These are phyloP conservation scores for Prionailurus viverrinus DNA, from an alignment of 2,113 vertebrate genomes.

Conservation along the genomic window DNA sequence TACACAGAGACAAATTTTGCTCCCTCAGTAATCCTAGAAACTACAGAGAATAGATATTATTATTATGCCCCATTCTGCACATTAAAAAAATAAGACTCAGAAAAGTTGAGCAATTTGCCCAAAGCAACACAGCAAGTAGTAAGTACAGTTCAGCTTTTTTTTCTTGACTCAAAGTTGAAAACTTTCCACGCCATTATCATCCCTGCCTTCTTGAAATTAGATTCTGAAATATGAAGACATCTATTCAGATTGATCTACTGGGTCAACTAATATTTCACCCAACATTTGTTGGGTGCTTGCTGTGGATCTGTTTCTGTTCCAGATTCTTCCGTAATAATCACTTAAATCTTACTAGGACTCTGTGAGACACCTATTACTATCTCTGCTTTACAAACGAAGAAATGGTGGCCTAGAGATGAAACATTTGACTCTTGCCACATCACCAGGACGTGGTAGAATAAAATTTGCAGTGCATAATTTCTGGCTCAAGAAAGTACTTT, in stretches of 20 bases:
- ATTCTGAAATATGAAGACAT: slow-evolving; percentile 30
- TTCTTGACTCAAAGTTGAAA: background rate
- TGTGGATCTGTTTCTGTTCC: background rate
- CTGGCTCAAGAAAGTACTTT: background rate
- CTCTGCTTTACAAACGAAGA: slow-evolving; percentile 14
- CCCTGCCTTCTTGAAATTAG: slow-evolving; percentile 14
- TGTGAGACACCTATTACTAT: background rate
- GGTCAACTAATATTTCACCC: background rate
- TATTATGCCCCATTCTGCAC: background rate
- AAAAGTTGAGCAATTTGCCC: slow-evolving; percentile 14
- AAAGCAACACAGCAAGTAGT: background rate
- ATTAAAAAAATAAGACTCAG: slow-evolving; percentile 31
- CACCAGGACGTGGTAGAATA: background rate
- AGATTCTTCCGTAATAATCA: slow-evolving; percentile 18
- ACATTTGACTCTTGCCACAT: background rate
- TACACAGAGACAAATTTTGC: background rate
- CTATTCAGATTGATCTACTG: background rate
- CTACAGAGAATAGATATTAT: background rate
- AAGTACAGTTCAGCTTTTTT: background rate
- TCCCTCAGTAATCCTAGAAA: background rate
- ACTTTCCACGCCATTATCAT: background rate
- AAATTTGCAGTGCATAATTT: background rate
- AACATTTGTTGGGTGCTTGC: background rate
- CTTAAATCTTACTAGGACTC: background rate
- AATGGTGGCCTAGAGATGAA: background rate